Evolutionary conservation across 2,888 invertebrate species (phyloP), one percentile per base, ranked within the genome.

Genomic region (Amblyteles armatorius): DNA sequence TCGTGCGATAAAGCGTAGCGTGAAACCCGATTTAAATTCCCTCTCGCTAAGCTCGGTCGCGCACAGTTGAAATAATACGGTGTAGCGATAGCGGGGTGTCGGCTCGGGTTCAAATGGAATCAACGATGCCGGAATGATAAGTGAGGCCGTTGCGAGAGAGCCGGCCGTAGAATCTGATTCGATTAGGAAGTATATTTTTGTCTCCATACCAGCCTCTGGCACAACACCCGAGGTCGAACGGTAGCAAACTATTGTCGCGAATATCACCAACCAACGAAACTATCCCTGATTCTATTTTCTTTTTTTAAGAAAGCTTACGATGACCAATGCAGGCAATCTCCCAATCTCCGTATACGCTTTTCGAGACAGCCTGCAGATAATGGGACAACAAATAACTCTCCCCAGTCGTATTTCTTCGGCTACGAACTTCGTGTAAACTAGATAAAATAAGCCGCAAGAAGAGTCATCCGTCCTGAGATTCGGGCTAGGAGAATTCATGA

Each of bases 181-280:
- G 91, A 93, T 93, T 93, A 93, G 89, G 90, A 93, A 92, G 90
- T 89, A 87, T 91, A 89, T 91, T 88, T 88, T 88, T 79, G 85
- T 86, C 83, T 72, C 83, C 36, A 52, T 22, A 36, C 19, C 55
- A 50, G 40, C 16, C 69, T 48, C 16, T 29, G 22, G 16, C 63
- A 72, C 57, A 76, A 36, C 63, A 48, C 44, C 44, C 44, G 83
- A 83, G 63, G 67, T 80, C 77, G 79, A 69, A 77, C 55, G 52
- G 44, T 50, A 40, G 40, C 16, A 63, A 78, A 77, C 68, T 5
- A 63, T 72, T 33, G 44, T 71, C 65, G 22, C 33, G 11, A 33
- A 22, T 36, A 50, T 26, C 57, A 13, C 16, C 63, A 13, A 9
- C 29, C 9, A 63, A 65, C 65, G 22, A 76, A 48, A 63, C 19